A percentile compares a stretch with the other conserved stretches of the same genome.
Conservation (phyloP, 2,113 vertebrate genomes). For the Fregata magnificens region DNA sequence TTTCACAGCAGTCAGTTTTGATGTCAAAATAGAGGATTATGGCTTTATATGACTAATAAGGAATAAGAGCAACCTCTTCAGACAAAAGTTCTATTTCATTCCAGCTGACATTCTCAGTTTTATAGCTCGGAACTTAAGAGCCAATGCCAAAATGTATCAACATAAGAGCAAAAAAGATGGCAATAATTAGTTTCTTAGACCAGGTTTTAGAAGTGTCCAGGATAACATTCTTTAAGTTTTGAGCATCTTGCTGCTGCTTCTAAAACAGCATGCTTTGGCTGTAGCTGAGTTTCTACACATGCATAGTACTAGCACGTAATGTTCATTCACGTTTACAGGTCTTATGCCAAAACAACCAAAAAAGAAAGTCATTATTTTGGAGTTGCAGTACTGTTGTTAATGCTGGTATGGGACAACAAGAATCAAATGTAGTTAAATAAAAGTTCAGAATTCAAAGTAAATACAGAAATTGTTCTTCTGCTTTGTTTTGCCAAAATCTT, state of each 20-base stretch:
- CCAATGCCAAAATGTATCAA: not conserved
- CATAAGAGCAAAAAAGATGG: not conserved
- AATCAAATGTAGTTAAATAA: not conserved
- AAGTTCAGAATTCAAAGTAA: not conserved
- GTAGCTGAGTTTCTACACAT: not conserved
- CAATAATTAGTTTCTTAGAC: not conserved
- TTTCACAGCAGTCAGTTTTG: not conserved
- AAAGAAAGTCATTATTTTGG: not conserved
- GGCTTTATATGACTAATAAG: conserved; percentile 25
- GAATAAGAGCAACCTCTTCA: not conserved
- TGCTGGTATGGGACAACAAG: not conserved
- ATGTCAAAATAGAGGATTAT: not conserved
- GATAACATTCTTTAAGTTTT: not conserved
- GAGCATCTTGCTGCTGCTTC: not conserved
- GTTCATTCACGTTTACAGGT: not conserved
- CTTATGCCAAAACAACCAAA: not conserved
- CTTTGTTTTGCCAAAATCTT: not conserved
- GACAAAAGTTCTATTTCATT: not conserved
- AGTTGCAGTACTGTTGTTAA: not conserved
- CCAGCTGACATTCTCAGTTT: not conserved
- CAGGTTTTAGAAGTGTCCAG: not conserved
- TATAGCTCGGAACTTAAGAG: not conserved
- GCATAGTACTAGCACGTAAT: not conserved
- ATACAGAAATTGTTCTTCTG: not conserved
- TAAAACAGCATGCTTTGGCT: not conserved